Evolutionary conservation across 2,888 invertebrate genomes (phyloP).

Genomic region (Xestia sexstrigata): DNA sequence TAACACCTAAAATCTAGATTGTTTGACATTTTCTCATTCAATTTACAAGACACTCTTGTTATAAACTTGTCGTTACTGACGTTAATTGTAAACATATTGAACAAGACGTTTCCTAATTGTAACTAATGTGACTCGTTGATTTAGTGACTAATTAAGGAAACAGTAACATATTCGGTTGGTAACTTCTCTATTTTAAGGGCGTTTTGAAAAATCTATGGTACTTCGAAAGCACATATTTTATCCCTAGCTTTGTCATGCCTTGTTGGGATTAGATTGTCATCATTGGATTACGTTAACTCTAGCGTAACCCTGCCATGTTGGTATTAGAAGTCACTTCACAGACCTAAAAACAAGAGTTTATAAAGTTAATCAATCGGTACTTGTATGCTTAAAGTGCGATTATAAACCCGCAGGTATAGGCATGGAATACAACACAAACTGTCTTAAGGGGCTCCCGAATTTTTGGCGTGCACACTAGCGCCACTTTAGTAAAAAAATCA

Average conservation of each 20-base stretch:
- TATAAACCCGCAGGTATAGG: neutral
- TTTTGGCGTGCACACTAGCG: too few species aligned
- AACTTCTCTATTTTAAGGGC: conserved; percentile 20
- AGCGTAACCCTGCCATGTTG: neutral
- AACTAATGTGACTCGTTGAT: conserved; percentile 23
- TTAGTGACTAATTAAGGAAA: conserved; percentile 28
- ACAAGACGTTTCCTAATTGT: conserved; percentile 9
- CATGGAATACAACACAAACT: neutral
- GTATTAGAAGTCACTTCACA: neutral
- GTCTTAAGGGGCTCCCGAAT: too few species aligned
- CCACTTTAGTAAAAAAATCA: too few species aligned
- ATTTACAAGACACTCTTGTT: neutral
- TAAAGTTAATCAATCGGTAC: neutral
- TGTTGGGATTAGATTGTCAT: neutral
- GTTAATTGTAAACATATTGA: conserved; percentile 17
- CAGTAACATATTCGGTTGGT: neutral
- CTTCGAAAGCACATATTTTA: neutral
- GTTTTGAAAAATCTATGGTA: neutral
- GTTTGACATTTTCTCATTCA: neutral
- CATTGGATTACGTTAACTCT: neutral
- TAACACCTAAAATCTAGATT: neutral
- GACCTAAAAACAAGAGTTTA: neutral
- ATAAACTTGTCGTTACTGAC: conserved; percentile 20
- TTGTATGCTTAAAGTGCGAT: neutral
- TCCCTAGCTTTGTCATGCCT: neutral